Evolutionary conservation across 2,797 vertebrate species (phyloP), one percentile per base, ranked within the genome.

Genomic region (Ispidina lecontei): DNA sequence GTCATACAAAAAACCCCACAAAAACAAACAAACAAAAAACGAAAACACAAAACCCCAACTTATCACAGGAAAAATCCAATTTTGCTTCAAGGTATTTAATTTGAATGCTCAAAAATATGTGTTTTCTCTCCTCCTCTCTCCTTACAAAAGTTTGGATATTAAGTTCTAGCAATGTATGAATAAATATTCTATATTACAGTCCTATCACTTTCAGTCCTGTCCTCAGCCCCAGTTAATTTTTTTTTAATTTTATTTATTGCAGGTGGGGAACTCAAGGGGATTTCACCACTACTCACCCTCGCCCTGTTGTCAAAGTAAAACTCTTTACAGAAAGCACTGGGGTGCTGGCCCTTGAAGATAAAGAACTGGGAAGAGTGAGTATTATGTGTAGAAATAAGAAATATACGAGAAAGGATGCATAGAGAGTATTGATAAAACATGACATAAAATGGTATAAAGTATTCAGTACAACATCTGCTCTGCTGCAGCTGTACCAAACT

Each of bases 211-310:
- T 82, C 46, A 75, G 65, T 13, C 37, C 49, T 49, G 65, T 92
- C 41, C 51, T 78, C 28, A 72, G 39, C 31, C 51, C 64, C 78
- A 47, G 73, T 63, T 92, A 68, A 87, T 70, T 82, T 88, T 37
- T 92, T 7, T 84, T 87, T 10, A 39, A 39, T 54, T 93, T 95
- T 76, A 16, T 97, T 98, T 81, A 14, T 97, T 98, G 47, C 97
- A 99, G 99, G 90, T 99, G 99, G 99, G 99, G 99, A 73, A 99
- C 99, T 33, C 99, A 99, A 98, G 99, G 99, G 25, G 99, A 99
- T 97, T 99, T 99, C 94, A 99, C 97, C 81, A 99, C 99, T 2
- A 99, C 98, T 62, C 98, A 99, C 76, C 98, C 99, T 47, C 98
- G 99, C 26, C 99, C 99, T 52, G 98, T 98, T n/a, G 98, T 99